Evolutionary conservation across 2,113 vertebrate genomes (phyloP).

Genomic region (Eidolon helvum): DNA sequence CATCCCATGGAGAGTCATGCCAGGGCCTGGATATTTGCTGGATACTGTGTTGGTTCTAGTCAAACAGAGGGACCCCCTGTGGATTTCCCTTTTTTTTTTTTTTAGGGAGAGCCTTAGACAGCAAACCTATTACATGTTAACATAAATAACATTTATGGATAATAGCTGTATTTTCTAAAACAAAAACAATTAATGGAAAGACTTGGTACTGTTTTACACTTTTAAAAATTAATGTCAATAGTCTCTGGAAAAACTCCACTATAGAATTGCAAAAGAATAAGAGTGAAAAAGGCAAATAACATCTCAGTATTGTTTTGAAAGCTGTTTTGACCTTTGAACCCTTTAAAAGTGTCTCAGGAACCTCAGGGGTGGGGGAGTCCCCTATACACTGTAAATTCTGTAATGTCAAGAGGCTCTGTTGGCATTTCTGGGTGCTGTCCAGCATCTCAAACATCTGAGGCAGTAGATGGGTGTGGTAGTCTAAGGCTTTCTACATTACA

Average conservation of each 20-base stretch:
- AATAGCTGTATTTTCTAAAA: neutral
- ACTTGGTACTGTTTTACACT: neutral
- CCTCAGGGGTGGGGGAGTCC: neutral
- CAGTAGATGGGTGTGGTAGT: accelerated
- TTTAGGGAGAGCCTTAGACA: neutral
- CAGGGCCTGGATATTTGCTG: neutral
- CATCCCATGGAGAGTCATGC: neutral
- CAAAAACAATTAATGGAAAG: neutral
- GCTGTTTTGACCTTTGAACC: neutral
- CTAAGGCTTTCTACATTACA: neutral
- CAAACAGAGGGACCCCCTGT: neutral
- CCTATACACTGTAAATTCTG: neutral
- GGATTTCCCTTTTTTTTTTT: neutral
- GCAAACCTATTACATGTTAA: neutral
- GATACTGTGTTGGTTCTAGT: neutral
- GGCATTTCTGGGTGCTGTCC: neutral
- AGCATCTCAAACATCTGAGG: neutral
- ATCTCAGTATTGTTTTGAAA: neutral
- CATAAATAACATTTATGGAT: neutral
- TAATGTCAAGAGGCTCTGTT: neutral
- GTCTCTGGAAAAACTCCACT: neutral
- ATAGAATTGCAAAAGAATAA: neutral
- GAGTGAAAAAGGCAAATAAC: neutral
- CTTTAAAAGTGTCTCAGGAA: neutral
- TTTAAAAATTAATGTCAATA: neutral